These are phyloP conservation scores for Sylvilagus floridanus DNA, from an alignment of 2,797 vertebrate genomes.

Conservation along the genomic window DNA sequence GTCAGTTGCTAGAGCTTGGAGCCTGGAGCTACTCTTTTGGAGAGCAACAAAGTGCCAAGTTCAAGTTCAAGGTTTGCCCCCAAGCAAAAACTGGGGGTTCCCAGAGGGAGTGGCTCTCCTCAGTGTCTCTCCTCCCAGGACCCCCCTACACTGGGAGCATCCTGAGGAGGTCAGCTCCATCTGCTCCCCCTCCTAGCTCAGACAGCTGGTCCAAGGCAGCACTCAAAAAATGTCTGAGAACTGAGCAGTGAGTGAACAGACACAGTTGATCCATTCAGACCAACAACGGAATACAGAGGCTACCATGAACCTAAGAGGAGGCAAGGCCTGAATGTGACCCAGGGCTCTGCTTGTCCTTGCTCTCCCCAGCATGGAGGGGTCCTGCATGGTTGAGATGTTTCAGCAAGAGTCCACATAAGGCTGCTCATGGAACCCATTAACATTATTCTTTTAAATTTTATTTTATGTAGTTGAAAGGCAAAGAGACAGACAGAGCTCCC, in stretches of 20 bases:
- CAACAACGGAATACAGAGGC: fast-evolving
- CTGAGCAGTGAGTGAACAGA: fast-evolving
- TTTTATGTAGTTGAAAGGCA: no score
- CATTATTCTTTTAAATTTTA: no score
- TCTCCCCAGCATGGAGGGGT: background rate
- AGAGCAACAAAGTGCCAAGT: background rate
- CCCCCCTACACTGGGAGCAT: background rate
- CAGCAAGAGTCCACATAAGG: background rate
- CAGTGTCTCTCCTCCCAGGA: background rate
- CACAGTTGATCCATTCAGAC: background rate
- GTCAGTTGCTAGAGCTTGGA: background rate
- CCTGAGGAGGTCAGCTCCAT: fast-evolving
- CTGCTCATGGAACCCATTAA: no score
- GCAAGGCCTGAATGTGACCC: background rate
- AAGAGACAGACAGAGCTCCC: no score
- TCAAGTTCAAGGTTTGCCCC: background rate
- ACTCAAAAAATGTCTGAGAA: background rate
- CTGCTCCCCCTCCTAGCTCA: background rate
- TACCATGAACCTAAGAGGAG: fast-evolving
- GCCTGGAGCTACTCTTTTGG: background rate
- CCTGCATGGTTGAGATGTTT: background rate
- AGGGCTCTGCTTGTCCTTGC: background rate
- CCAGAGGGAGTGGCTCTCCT: background rate
- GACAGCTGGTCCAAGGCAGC: background rate
- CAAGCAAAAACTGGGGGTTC: background rate